These are phyloP conservation scores for Strigamia maritima DNA, from an alignment of 2,888 invertebrate species.

Conservation along the genomic window DNA sequence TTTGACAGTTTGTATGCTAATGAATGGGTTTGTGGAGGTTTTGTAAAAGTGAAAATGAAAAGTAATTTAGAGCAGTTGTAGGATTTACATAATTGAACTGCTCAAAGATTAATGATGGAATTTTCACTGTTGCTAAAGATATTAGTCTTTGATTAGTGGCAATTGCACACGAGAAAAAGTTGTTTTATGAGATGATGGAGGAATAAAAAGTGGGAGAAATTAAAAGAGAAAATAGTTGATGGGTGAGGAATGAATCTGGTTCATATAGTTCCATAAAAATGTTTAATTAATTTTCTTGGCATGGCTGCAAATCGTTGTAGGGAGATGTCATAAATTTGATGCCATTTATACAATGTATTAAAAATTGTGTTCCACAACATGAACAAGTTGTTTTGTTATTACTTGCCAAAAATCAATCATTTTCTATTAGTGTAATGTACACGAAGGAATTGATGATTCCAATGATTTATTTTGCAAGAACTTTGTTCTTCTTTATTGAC, in stretches of 20 bases:
- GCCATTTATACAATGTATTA: slow-evolving; percentile 28
- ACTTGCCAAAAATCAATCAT: slow-evolving; percentile 13
- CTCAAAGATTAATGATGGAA: slow-evolving; percentile 19
- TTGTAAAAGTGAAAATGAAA: slow-evolving; percentile 31
- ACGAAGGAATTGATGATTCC: neutral
- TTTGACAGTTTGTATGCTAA: slow-evolving; percentile 1
- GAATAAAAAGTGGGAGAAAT: neutral
- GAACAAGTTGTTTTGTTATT: neutral
- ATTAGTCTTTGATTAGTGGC: slow-evolving; percentile 31
- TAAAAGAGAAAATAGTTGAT: slow-evolving; percentile 13
- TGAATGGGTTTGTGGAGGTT: neutral
- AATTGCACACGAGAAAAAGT: slow-evolving; percentile 8
- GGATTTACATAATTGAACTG: slow-evolving; percentile 30
- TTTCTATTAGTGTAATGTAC: slow-evolving; percentile 22
- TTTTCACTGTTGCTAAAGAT: slow-evolving; percentile 24
- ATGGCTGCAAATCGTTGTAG: slow-evolving; percentile 28
- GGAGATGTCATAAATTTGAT: slow-evolving; percentile 7
- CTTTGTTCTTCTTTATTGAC: neutral
- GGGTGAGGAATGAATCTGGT: slow-evolving; percentile 26
- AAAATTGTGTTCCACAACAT: neutral
- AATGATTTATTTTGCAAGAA: neutral
- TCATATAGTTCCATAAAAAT: slow-evolving; percentile 32
- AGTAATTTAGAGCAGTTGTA: slow-evolving; percentile 13
- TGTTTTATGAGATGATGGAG: neutral
- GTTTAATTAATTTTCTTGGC: slow-evolving; percentile 34